These are phyloP conservation scores for Acrocephalus kingi DNA, from an alignment of 2,113 vertebrate species.

Conservation along the genomic window DNA sequence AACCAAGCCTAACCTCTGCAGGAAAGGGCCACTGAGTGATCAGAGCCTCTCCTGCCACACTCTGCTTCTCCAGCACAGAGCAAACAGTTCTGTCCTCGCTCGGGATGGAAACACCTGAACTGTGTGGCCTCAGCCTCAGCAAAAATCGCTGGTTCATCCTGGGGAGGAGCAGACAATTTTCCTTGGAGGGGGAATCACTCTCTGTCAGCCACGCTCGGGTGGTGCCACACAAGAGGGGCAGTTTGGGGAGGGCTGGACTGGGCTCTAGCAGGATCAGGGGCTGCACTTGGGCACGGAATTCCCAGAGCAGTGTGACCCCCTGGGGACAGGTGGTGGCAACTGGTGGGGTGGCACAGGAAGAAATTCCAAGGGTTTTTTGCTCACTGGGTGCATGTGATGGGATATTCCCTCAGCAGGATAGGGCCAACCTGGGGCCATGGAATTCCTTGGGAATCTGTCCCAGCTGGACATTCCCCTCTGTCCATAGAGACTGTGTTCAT, in stretches of 20 bases:
- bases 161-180: background rate
- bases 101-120: background rate
- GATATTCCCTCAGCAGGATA: fast-evolving
- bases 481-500: fast-evolving
- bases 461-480: background rate
- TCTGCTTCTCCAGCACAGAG: background rate
- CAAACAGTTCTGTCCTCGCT: background rate
- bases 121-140: background rate
- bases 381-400: fast-evolving
- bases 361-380: background rate
- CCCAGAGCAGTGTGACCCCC: background rate
- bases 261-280: background rate
- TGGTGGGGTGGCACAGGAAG: background rate
- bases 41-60: background rate
- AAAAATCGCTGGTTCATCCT: background rate
- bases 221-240: fast-evolving
- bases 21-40: background rate
- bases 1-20: slow-evolving; percentile 26
- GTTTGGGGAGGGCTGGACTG: background rate
- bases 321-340: background rate
- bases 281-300: background rate
- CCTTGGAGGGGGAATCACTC: background rate
- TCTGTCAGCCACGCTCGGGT: background rate
- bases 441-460: background rate
- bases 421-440: fast-evolving